Evolutionary conservation across 2,113 vertebrate species (phyloP), one percentile per base, ranked within the genome.

Genomic region (Balaeniceps rex): DNA sequence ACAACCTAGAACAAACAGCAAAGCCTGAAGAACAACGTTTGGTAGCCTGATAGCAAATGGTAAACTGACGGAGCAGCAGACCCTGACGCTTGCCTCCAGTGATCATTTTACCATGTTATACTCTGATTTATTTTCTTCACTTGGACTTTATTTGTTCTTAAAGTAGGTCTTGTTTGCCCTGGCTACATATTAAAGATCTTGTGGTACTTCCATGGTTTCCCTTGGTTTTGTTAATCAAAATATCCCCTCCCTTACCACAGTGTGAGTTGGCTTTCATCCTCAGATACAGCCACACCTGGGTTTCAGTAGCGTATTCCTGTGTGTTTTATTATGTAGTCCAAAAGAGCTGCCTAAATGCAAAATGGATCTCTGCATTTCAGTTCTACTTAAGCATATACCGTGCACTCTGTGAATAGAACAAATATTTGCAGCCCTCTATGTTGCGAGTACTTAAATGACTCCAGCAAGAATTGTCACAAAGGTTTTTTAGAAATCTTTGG

Each of bases 91-190:
- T 49, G 78, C 64, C 54, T 91, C 49, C 3, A 15, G 63, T 91
- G 91, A n/a, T 91, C 51, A 3, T 66, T 97, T 96, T 79, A 46
- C 70, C 10, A 0, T 69, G 80, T 63, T 87, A 28, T 8, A 6
- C 60, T 79, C 72, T 79, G 90, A 93, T 89, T 90, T 91, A 91
- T 94, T 87, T 95, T 93, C 70, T 93, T 95, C 82, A 26, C 72
- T 92, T 83, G 82, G 44, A 60, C 22, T 12, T 86, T 88, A 55
- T 94, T 97, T 97, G 91, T 94, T 94, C 81, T 93, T 92, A 60
- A 93, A 97, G 93, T 95, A 97, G 85, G 60, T 95, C 71, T 95
- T 97, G 87, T 96, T 96, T 97, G 85, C 75, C 85, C 82, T 96
- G 94, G 89, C 95, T 88, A 4, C 40, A 4, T 94, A 65, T 86